Evolutionary conservation across 2,888 invertebrate species (phyloP).

Genomic region (Acleris cristana): DNA sequence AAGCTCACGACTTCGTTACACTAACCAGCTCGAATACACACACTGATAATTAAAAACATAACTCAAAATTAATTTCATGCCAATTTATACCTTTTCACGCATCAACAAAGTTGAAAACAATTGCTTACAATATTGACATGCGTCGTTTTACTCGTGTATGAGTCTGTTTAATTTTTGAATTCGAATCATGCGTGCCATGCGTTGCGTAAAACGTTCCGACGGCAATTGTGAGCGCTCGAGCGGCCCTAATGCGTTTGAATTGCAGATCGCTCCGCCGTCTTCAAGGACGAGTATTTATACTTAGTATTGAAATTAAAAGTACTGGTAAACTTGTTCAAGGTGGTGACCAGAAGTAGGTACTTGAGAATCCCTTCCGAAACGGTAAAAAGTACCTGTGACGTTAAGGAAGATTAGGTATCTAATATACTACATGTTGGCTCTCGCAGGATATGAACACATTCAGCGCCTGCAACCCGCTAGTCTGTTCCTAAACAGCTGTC

Average conservation of each 20-base stretch:
- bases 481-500: too few species aligned
- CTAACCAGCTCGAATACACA: not conserved
- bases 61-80: not conserved
- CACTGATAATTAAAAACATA: not conserved
- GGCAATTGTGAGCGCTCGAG: conserved; percentile 25
- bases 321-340: not conserved
- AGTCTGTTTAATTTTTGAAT: conserved; percentile 24
- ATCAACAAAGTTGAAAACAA: not conserved
- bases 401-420: too few species aligned
- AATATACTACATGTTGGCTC: too few species aligned
- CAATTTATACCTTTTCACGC: not conserved
- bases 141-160: not conserved
- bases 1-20: not conserved
- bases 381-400: too few species aligned
- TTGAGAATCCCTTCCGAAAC: too few species aligned
- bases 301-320: conserved; percentile 2
- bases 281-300: conserved; percentile 8
- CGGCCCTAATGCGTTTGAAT: conserved; percentile 34
- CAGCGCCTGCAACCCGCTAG: too few species aligned
- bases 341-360: too few species aligned
- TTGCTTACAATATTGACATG: not conserved
- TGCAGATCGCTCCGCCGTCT: conserved; percentile 29
- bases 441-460: too few species aligned
- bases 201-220: conserved; percentile 26
- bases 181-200: conserved; percentile 12